Conservation (phyloP, 1,140 invertebrate genomes). For the Palaemon carinicauda region DNA sequence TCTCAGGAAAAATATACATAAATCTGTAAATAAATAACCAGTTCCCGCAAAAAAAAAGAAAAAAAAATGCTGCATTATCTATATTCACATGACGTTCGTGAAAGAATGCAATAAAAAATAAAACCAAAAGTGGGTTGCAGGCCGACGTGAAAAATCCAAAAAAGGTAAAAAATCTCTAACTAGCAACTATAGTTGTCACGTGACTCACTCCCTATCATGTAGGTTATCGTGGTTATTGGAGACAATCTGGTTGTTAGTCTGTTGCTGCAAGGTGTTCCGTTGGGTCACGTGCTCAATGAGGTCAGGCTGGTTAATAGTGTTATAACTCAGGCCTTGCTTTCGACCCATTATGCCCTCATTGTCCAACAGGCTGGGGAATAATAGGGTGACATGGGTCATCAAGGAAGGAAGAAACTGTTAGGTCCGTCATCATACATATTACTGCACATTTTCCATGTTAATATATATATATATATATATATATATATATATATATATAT, state of each 20-base stretch:
- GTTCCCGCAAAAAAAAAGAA: background rate
- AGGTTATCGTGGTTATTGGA: slow-evolving; percentile 25
- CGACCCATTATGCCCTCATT: slow-evolving; percentile 50
- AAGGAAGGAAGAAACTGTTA: no score
- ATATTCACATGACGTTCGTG: no score
- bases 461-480: no score
- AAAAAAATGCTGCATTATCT: no score
- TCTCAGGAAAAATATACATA: background rate
- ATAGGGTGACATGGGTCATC: background rate
- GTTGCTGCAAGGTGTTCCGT: slow-evolving; percentile 64
- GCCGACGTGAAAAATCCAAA: no score
- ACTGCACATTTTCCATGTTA: no score
- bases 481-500: no score
- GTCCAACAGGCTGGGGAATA: slow-evolving; percentile 40
- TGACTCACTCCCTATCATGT: slow-evolving; percentile 35
- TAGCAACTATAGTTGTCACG: background rate
- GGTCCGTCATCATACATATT: no score
- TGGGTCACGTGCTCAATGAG: slow-evolving; percentile 62
- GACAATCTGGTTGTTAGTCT: slow-evolving; percentile 15
- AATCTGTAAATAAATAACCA: background rate
- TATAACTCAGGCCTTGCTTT: slow-evolving; percentile 41
- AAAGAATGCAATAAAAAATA: no score
- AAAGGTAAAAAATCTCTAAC: no score
- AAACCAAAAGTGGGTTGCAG: no score
- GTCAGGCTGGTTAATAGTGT: slow-evolving; percentile 61